phyloP scores from a whole-genome alignment of 2,797 vertebrate genomes.

The Discoglossus pictus region DNA sequence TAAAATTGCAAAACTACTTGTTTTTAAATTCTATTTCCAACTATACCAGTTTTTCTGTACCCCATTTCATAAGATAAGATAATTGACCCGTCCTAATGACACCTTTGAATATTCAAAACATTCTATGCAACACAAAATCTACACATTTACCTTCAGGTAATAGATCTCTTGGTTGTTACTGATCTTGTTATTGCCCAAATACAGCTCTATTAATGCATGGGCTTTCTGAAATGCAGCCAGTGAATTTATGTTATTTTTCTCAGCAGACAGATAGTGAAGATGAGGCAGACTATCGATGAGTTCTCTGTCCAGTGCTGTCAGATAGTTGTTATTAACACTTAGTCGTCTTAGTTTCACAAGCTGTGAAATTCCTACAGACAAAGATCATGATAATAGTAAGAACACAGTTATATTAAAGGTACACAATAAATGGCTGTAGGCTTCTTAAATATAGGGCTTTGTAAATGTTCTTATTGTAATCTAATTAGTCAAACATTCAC shows the following conservation, averaged over 20 bases:
- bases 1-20: too few relatives aligned
- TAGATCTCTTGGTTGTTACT: slow-evolving; percentile 78
- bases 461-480: too few relatives aligned
- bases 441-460: too few relatives aligned
- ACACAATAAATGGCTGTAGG: too few relatives aligned
- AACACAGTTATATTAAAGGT: slow-evolving; percentile 1
- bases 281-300: slow-evolving; percentile 74
- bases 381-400: slow-evolving; percentile 1
- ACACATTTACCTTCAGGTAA: slow-evolving; percentile 76
- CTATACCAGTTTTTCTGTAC: too few relatives aligned
- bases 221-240: slow-evolving; percentile 75
- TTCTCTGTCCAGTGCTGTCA: slow-evolving; percentile 70
- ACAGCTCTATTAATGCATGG: slow-evolving; percentile 77
- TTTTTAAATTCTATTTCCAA: too few relatives aligned
- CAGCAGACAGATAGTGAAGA: slow-evolving; percentile 80
- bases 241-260: slow-evolving; percentile 80
- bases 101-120: too few relatives aligned
- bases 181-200: slow-evolving; percentile 80
- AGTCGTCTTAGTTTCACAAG: slow-evolving; percentile 73
- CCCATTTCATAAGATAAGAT: too few relatives aligned
- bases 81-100: too few relatives aligned
- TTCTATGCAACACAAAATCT: too few relatives aligned
- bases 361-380: slow-evolving; percentile 73
- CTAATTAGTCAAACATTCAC: too few relatives aligned
- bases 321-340: slow-evolving; percentile 80